A percentile compares a stretch with the other conserved stretches of the same genome.
phyloP scores from a whole-genome alignment of 64 coral and sea anemone species.

The Stichodactyla mertensii region DNA sequence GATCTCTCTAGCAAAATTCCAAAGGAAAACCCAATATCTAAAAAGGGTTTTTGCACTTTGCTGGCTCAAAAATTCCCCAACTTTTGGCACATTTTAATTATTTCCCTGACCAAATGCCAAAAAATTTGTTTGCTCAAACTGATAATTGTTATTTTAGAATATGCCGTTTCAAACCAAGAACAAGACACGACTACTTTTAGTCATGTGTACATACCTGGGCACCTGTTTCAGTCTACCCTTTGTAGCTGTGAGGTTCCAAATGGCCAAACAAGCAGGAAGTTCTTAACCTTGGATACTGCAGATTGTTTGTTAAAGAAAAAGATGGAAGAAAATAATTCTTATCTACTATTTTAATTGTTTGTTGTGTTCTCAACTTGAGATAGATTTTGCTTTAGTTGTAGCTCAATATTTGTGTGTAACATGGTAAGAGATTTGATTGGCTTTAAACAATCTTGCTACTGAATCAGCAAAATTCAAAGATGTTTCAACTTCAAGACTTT shows the following conservation, averaged over 20 bases:
- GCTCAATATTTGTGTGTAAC: not conserved
- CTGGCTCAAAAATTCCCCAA: no score
- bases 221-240: constrained; percentile 78
- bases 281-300: no score
- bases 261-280: constrained; percentile 61
- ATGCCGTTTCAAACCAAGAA: constrained; percentile 98
- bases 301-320: not conserved
- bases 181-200: constrained; percentile 85
- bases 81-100: no score
- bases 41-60: no score
- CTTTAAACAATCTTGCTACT: not conserved
- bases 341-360: not conserved
- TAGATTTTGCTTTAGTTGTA: not conserved
- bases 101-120: no score
- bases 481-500: not conserved
- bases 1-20: no score
- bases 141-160: constrained; percentile 42
- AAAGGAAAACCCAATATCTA: no score
- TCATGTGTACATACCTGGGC: constrained; percentile 76
- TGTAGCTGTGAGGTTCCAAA: constrained; percentile 96
- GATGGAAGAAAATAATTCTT: not conserved
- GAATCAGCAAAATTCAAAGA: no score
- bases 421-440: not conserved
- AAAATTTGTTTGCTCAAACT: no score
- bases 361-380: not conserved